Percentiles rank a stretch among this genome's conserved stretches.
phyloP scores from a whole-genome alignment of 2,888 invertebrate species.

The Dendrolimus pini region DNA sequence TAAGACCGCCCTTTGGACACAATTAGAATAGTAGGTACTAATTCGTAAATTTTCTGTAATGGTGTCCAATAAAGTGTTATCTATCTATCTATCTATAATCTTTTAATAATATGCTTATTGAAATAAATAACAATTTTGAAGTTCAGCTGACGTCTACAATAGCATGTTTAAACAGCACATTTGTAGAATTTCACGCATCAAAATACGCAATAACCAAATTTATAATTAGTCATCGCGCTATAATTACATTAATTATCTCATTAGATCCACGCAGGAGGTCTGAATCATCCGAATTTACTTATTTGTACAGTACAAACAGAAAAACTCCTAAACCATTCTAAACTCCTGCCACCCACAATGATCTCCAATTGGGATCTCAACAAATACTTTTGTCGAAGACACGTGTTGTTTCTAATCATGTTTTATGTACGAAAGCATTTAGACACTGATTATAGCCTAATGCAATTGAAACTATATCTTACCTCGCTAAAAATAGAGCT shows the following conservation, averaged over 20 bases:
- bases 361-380: constrained; percentile 37
- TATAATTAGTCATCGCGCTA: background rate
- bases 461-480: no score
- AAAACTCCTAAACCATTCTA: constrained; percentile 32
- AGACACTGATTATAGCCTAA: constrained; percentile 4
- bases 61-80: no score
- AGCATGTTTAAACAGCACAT: no score
- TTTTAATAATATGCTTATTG: no score
- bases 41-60: no score
- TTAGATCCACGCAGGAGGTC: constrained; percentile 55
- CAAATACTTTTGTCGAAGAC: constrained; percentile 33
- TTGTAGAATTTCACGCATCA: background rate
- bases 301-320: constrained; percentile 34
- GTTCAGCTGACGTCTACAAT: no score
- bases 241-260: background rate
- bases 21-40: no score
- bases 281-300: constrained; percentile 42
- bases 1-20: no score
- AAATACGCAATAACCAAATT: background rate
- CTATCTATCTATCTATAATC: no score
- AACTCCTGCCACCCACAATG: constrained; percentile 54
- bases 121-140: no score
- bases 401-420: constrained; percentile 23
- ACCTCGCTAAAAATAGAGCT: no score
- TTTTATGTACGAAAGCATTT: constrained; percentile 33